phyloP scores from a whole-genome alignment of 64 coral and sea anemone species.

The Montipora capricornis region DNA sequence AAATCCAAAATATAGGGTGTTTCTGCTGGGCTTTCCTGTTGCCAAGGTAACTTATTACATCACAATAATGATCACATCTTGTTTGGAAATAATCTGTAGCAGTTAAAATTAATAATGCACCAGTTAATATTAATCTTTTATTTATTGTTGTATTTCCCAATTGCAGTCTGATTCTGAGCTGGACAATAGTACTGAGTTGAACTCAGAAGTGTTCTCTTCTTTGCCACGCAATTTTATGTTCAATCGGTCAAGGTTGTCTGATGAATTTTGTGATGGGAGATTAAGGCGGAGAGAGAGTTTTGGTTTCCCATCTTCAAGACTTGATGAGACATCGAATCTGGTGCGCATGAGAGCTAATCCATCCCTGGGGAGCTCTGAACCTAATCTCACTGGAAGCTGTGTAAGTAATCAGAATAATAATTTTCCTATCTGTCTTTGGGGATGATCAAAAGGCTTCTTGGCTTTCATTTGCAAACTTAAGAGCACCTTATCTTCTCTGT shows the following conservation, averaged over 20 bases:
- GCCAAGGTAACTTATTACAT: no score
- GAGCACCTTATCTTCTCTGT: no score
- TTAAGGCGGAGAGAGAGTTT: conserved; percentile 63
- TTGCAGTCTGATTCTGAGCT: conserved; percentile 78
- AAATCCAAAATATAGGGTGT: no score
- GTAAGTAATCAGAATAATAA: conserved; percentile 38
- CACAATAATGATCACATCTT: no score
- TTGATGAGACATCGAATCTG: conserved; percentile 88
- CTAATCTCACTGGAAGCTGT: conserved; percentile 88
- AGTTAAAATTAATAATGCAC: no score
- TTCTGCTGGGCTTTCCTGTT: no score
- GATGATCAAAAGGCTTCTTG: no score
- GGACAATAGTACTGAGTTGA: conserved; percentile 73
- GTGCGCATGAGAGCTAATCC: conserved; percentile 93
- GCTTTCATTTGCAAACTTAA: no score
- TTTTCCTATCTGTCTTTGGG: not conserved
- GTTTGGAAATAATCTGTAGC: no score
- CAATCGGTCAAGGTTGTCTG: conserved; percentile 79
- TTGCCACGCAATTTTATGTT: conserved; percentile 81
- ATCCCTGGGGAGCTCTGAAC: conserved; percentile 85
- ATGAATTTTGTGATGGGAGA: conserved; percentile 79
- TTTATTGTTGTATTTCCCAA: not conserved
- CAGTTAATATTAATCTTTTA: not conserved
- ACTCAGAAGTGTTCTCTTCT: conserved; percentile 88
- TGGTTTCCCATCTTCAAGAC: conserved; percentile 67